Evolutionary conservation across 2,888 invertebrate species (phyloP), one percentile per base, ranked within the genome.

Genomic region (Cerceris rybyensis): DNA sequence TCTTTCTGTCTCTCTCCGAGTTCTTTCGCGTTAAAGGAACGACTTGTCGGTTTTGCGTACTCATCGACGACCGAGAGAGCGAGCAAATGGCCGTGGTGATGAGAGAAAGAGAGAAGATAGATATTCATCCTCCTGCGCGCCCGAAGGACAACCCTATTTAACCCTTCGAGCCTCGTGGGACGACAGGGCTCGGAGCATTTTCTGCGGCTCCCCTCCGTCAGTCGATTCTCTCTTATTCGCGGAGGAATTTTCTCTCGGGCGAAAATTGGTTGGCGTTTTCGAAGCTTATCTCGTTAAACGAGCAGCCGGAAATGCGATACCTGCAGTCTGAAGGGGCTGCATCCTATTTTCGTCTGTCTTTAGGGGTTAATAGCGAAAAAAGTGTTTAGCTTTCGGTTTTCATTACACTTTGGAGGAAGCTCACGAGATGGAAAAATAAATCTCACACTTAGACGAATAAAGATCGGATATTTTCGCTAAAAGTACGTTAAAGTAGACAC

Each of bases 11-110:
- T 72, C 82, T 78, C 63, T 77, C 74, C 80, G 73, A 76, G 77
- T 79, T 82, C 80, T 82, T 80, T 85, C 81, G 78, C 75, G 74
- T 81, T 79, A 84, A 82, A 88, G 81, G 84, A 83, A 85, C 82
- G 79, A 86, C 86, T 85, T 85, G 83, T 84, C 85, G 79, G 82
- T 86, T 80, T 78, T 61, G 80, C 75, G 70, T 70, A 72, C 86
- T 83, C 72, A 70, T 78, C 72, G 66, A 76, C 67, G 70, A 58
- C 68, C 57, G 73, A 74, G 57, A 42, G 74, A 60, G 28, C 13
- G 58, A 11, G 58, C 7, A 39, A 16, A 39, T 7, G 17, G 17
- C 42, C 9, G 17, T 13, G 16, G 46, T 9, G 50, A 60, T 55
- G 43, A 11, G 60, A 39, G 46, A 65, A 50, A 59, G 58, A 59